phyloP scores from a whole-genome alignment of 2,888 invertebrate species.

The Polymixis lichenea region DNA sequence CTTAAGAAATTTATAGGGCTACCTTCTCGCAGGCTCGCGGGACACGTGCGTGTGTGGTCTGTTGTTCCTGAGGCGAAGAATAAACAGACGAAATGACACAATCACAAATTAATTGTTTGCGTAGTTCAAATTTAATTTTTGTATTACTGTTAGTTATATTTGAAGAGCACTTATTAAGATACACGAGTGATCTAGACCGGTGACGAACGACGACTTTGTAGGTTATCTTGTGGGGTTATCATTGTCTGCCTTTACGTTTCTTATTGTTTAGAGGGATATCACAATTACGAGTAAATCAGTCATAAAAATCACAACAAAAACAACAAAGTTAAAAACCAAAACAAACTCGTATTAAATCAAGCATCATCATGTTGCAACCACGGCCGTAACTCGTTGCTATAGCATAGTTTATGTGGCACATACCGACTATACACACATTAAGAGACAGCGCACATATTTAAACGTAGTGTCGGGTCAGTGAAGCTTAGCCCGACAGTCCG shows the following conservation, averaged over 20 bases:
- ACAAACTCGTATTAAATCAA: constrained; percentile 21
- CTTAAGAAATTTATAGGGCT: neutral
- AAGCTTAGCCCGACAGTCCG: constrained; percentile 66
- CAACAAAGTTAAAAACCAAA: neutral
- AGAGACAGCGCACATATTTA: constrained; percentile 50
- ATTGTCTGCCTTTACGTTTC: neutral
- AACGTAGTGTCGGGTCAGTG: constrained; percentile 61
- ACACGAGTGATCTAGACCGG: neutral
- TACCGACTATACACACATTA: constrained; percentile 40
- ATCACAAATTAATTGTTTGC: neutral
- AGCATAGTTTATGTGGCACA: constrained; percentile 14
- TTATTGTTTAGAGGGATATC: neutral
- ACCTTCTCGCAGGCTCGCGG: neutral
- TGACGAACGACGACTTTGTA: neutral
- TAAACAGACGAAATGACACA: neutral
- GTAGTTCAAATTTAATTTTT: neutral
- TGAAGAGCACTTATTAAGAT: neutral
- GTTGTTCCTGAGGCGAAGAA: neutral
- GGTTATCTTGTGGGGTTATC: constrained; percentile 6
- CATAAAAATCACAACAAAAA: neutral
- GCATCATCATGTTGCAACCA: constrained; percentile 1
- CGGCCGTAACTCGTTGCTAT: constrained; percentile 12
- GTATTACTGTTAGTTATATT: neutral
- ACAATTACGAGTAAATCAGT: neutral
- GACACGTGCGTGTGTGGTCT: too few relatives aligned